Percentiles rank a stretch among this genome's conserved stretches.
phyloP scores from a whole-genome alignment of 2,888 invertebrate species.

The Drosophila anceps region DNA sequence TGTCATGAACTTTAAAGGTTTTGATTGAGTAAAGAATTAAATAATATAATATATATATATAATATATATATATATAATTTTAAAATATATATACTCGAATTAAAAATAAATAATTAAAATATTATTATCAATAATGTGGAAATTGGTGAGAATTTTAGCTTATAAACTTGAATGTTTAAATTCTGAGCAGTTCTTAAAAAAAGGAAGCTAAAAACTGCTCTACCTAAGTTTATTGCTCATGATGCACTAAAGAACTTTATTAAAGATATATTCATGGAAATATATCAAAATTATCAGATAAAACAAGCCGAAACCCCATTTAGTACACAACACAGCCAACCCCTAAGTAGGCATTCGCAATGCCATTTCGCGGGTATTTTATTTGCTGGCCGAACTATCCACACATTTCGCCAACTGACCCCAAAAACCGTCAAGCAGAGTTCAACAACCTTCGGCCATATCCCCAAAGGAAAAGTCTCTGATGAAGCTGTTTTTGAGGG shows the following conservation, averaged over 20 bases:
- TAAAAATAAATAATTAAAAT: neutral
- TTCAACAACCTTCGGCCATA: conserved; percentile 64
- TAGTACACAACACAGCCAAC: conserved; percentile 23
- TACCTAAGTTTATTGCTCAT: neutral
- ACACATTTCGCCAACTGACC: conserved; percentile 49
- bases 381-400: conserved; percentile 41
- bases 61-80: too few relatives aligned
- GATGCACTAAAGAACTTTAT: neutral
- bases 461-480: conserved; percentile 61
- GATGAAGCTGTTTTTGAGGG: conserved; percentile 44
- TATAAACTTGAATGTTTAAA: too few relatives aligned
- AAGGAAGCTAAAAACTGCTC: neutral
- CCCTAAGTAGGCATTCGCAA: conserved; percentile 31
- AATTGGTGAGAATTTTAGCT: too few relatives aligned
- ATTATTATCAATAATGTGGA: too few relatives aligned
- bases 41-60: too few relatives aligned
- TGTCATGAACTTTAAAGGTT: neutral
- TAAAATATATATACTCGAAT: neutral
- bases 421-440: conserved; percentile 41
- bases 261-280: neutral
- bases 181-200: too few relatives aligned
- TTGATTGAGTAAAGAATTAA: conserved; percentile 5
- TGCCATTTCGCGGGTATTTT: conserved; percentile 37
- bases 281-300: conserved; percentile 1
- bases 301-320: neutral